Evolutionary conservation across 2,888 invertebrate genomes (phyloP).

Genomic region (Orthonevra nobilis): DNA sequence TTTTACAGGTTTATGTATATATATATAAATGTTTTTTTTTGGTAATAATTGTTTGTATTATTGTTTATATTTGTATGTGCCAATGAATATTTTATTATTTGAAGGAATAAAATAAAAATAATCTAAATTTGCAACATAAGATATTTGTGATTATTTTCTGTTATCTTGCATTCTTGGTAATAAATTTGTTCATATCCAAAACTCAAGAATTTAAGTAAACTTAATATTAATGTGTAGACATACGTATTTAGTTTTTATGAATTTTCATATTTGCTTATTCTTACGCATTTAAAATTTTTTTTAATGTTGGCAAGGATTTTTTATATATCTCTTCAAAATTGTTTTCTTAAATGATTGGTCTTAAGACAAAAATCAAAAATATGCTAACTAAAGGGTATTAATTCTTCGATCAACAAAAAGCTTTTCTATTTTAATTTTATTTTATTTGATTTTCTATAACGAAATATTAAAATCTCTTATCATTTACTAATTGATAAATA

Average conservation of each 20-base stretch:
- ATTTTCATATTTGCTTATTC: slow-evolving; percentile 14
- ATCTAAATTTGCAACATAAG: not conserved
- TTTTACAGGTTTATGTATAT: too few relatives aligned
- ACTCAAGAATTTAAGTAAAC: too few relatives aligned
- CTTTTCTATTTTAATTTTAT: too few relatives aligned
- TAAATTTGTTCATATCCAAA: too few relatives aligned
- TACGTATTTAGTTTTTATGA: slow-evolving; percentile 7
- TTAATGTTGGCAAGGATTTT: slow-evolving; percentile 68
- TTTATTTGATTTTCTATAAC: too few relatives aligned
- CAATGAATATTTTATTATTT: slow-evolving; percentile 20
- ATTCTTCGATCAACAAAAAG: too few relatives aligned
- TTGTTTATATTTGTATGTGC: slow-evolving; percentile 54
- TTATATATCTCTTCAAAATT: slow-evolving; percentile 19
- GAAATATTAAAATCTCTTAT: not conserved
- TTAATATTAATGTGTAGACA: not conserved
- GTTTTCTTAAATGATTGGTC: slow-evolving; percentile 3
- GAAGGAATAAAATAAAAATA: not conserved
- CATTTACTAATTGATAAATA: slow-evolving; percentile 41
- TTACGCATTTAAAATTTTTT: slow-evolving; percentile 40
- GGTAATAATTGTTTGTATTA: slow-evolving; percentile 54
- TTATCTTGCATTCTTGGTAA: not conserved
- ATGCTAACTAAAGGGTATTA: slow-evolving; percentile 11
- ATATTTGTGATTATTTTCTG: not conserved
- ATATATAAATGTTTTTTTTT: slow-evolving; percentile 49
- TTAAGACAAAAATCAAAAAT: slow-evolving; percentile 8